Base-by-base conservation (phyloP, 92 coral and sea anemone genomes). In the Epizoanthus illoricatus region DNA sequence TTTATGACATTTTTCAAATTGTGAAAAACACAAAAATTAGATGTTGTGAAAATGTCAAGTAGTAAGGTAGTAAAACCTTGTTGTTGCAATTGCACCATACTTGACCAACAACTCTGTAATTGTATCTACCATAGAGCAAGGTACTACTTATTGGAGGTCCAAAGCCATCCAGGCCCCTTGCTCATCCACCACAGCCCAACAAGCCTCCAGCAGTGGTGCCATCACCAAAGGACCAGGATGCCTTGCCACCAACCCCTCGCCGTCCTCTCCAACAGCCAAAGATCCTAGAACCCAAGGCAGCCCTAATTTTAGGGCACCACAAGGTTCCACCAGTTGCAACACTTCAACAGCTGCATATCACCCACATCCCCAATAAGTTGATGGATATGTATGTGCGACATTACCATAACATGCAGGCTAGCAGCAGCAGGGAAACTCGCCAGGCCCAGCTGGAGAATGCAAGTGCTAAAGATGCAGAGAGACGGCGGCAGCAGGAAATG, bases 81-180 rank as follows among this genome's bases (percentile, higher is more conserved):
- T 40, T 19, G 18, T 13, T 73, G 2, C 64, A 3, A 45, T 52
- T 52, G 12, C 56, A 52, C 36, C 36, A 28, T 28, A 28, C 36
- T 52, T 52, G 15, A 52, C 56, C 56, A 52, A 52, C 56, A 52
- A 52, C 2, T 9, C 56, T 60, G 41, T 76, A 40, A 10, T 40
- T 41, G 65, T 21, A 42, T 64, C 52, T 55, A 41, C 4, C 61
- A 16, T 24, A 96, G 99, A 85, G 92, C 19, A 91, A 91, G 54
- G 97, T 93, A 6, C 90, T 88, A 75, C 84, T 96, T 12, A 93
- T 96, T 33, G 94, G 92, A 41, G 98, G 98, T 16, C 98, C 99
- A 15, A 89, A 73, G 56, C 80, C 89, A 65, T 71, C 86, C 15
- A 78, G 72, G 60, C 79, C 94, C 36, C 75, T 68, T 36, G 70